phyloP scores from a whole-genome alignment of 2,797 vertebrate genomes.

The Notolepis coatsorum region DNA sequence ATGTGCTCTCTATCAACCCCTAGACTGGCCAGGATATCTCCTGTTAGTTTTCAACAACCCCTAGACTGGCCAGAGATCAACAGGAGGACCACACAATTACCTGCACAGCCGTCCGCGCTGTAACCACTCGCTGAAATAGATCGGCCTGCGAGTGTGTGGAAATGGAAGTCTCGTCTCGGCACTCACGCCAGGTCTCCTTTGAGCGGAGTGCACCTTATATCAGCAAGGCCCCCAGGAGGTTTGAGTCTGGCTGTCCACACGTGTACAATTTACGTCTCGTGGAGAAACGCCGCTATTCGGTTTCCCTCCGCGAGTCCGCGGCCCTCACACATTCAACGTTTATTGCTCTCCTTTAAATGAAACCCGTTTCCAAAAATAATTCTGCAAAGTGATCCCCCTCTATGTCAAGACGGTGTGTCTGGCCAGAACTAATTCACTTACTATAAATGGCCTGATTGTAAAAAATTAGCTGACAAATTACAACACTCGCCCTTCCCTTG shows the following conservation, averaged over 20 bases:
- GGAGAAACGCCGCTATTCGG: neutral
- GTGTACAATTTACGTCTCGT: neutral
- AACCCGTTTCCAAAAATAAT: slow-evolving; percentile 65
- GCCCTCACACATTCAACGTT: slow-evolving; percentile 38
- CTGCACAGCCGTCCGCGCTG: slow-evolving; percentile 1
- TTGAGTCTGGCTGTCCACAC: slow-evolving; percentile 14
- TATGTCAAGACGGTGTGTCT: slow-evolving; percentile 74
- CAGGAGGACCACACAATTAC: slow-evolving; percentile 14
- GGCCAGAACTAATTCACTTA: slow-evolving; percentile 68
- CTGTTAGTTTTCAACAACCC: no score
- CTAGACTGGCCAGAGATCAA: neutral
- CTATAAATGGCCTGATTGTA: slow-evolving; percentile 53
- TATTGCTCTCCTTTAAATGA: slow-evolving; percentile 52
- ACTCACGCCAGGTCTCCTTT: slow-evolving; percentile 11
- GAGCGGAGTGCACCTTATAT: neutral
- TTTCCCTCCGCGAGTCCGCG: slow-evolving; percentile 16
- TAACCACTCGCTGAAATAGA: slow-evolving; percentile 27
- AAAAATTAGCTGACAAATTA: slow-evolving; percentile 60
- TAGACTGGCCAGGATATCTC: no score
- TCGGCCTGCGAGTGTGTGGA: slow-evolving; percentile 12
- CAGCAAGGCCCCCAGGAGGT: slow-evolving; percentile 18
- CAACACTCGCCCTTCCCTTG: slow-evolving; percentile 6
- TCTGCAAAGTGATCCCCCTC: slow-evolving; percentile 56
- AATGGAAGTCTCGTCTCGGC: slow-evolving; percentile 12
- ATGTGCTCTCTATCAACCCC: no score